These are phyloP conservation scores for Albula goreensis DNA, from an alignment of 2,113 vertebrate species.

Conservation along the genomic window DNA sequence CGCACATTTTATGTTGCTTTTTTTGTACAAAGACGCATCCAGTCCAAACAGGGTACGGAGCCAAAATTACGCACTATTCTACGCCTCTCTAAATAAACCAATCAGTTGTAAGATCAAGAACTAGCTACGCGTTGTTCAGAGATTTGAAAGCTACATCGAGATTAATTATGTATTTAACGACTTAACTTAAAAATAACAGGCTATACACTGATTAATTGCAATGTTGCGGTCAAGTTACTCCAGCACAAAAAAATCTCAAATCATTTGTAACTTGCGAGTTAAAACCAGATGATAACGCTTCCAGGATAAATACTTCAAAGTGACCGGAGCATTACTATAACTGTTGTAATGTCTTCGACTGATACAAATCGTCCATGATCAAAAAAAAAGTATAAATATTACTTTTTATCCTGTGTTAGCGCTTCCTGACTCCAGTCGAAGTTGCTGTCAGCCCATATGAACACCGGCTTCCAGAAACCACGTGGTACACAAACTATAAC, in stretches of 20 bases:
- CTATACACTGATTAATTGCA: background rate
- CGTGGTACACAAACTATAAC: background rate
- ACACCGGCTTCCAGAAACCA: conserved; percentile 8
- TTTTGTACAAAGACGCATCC: too few species aligned
- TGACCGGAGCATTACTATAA: background rate
- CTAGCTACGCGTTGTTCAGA: background rate
- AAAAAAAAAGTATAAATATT: background rate
- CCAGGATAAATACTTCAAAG: background rate
- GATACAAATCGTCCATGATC: background rate
- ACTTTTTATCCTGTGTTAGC: background rate
- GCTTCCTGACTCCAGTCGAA: background rate
- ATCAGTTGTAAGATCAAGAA: background rate
- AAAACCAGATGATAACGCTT: background rate
- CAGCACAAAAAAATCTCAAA: background rate
- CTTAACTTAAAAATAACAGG: background rate
- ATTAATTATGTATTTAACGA: background rate
- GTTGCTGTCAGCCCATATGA: background rate
- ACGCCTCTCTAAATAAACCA: background rate
- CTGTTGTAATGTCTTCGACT: background rate
- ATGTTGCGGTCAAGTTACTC: background rate
- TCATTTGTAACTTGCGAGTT: background rate
- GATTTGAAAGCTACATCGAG: background rate
- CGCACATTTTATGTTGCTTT: too few species aligned
- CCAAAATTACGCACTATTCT: background rate
- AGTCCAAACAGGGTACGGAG: too few species aligned